Evolutionary conservation across 1,140 invertebrate genomes (phyloP).

Genomic region (Protaetia brevitarsis): DNA sequence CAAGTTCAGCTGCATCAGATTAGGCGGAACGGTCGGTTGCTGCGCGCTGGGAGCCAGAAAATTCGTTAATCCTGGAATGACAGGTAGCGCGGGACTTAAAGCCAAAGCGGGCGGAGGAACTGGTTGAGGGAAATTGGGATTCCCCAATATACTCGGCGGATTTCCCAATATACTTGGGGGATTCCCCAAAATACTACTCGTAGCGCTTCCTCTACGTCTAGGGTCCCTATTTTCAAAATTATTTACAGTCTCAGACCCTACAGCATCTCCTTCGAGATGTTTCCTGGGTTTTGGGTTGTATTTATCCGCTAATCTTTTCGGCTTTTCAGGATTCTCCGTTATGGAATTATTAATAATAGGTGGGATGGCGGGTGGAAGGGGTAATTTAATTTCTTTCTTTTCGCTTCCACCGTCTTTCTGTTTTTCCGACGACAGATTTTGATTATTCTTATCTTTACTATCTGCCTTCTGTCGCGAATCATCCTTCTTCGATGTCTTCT

Average conservation of each 20-base stretch:
- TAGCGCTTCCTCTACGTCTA: neutral
- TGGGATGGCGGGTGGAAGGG: no score
- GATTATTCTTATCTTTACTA: conserved; percentile 47
- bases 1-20: neutral
- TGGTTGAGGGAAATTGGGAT: neutral
- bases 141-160: neutral
- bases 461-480: neutral
- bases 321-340: neutral
- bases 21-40: neutral
- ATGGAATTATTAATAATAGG: neutral
- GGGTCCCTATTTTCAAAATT: neutral
- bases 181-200: neutral
- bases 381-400: neutral
- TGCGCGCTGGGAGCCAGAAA: neutral
- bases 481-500: conserved; percentile 31
- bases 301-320: conserved; percentile 41
- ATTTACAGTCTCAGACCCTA: neutral
- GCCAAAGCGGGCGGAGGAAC: no score
- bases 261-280: neutral
- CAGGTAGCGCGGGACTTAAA: no score
- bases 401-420: neutral
- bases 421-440: conserved; percentile 15
- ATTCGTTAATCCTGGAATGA: no score
- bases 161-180: neutral
- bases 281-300: conserved; percentile 41